Evolutionary conservation across 2,113 vertebrate genomes (phyloP).

Genomic region (Calypte anna): DNA sequence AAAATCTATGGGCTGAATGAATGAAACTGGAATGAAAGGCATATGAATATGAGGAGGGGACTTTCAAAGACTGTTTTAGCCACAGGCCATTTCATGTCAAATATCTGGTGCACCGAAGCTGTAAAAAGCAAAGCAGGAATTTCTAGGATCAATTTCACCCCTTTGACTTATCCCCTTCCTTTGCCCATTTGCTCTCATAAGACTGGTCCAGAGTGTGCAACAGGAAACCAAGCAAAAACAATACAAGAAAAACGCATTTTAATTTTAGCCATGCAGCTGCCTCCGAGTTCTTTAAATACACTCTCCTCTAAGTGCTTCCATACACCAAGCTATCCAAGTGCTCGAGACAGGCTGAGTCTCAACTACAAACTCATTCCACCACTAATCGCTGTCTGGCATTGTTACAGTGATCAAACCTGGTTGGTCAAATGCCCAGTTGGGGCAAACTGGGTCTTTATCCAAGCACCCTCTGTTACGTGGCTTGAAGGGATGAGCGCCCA

Average conservation of each 20-base stretch:
- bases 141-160: conserved; percentile 37
- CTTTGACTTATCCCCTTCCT: conserved; percentile 45
- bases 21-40: conserved; percentile 23
- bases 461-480: not conserved
- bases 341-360: conserved; percentile 44
- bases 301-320: conserved; percentile 67
- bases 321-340: conserved; percentile 23
- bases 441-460: conserved; percentile 13
- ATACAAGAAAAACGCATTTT: conserved; percentile 64
- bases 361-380: conserved; percentile 63
- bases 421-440: conserved; percentile 35
- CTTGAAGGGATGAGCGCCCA: conserved; percentile 7
- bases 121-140: conserved; percentile 56
- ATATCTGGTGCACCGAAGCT: conserved; percentile 10
- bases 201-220: conserved; percentile 31
- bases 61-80: conserved; percentile 33
- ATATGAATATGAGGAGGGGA: conserved; percentile 3
- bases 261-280: conserved; percentile 74
- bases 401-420: conserved; percentile 43
- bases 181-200: conserved; percentile 25
- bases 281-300: conserved; percentile 64
- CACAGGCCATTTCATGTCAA: conserved; percentile 33
- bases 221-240: conserved; percentile 69
- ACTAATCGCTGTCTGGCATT: conserved; percentile 52
- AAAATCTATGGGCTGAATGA: not conserved